A percentile compares a stretch with the other conserved stretches of the same genome.
Evolutionary conservation across 1,140 invertebrate genomes (phyloP).

Genomic region (Heterodera schachtii): DNA sequence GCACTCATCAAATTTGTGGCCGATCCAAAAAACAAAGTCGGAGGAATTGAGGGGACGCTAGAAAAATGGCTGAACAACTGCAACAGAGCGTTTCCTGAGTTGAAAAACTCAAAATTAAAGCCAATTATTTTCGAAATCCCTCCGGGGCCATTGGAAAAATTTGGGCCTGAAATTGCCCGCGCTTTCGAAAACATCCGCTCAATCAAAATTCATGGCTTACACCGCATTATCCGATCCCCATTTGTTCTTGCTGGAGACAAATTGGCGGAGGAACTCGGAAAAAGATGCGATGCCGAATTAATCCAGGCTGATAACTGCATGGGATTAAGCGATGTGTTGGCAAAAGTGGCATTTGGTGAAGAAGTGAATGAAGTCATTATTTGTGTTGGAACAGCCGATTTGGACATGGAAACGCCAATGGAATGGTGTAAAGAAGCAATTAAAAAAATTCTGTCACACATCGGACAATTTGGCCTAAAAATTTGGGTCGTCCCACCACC

Average conservation of each 20-base stretch:
- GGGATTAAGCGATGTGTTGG: no score
- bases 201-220: background rate
- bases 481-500: background rate
- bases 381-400: background rate
- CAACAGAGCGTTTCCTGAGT: no score
- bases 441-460: background rate
- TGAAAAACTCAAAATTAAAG: no score
- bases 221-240: background rate
- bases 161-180: no score
- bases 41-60: no score
- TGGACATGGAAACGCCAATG: background rate
- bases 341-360: background rate
- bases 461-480: background rate
- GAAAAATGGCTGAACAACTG: no score
- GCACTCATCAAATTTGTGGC: no score
- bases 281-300: background rate
- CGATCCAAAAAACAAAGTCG: no score
- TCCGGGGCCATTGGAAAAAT: no score
- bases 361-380: background rate
- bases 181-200: background rate
- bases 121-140: no score
- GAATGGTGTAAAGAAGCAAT: background rate
- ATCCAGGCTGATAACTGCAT: background rate
- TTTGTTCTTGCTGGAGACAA: background rate
- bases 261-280: background rate